Conservation (phyloP, 2,888 invertebrate species). For the Spilosoma lubricipeda region DNA sequence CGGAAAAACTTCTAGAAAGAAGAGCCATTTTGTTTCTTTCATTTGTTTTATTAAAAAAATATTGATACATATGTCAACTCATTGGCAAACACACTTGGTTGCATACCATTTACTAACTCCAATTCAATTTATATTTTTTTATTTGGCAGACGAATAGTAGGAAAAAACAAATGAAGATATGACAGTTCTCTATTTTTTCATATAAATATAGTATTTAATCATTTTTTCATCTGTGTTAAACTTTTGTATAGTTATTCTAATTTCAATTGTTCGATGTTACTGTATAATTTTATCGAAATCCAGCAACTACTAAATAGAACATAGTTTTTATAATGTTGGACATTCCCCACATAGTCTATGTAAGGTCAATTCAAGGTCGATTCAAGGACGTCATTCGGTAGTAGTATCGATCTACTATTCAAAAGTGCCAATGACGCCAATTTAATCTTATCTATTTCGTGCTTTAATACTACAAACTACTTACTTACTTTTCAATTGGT, state of each 20-base stretch:
- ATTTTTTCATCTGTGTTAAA: too few relatives aligned
- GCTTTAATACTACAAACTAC: neutral
- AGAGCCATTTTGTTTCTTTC: neutral
- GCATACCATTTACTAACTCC: neutral
- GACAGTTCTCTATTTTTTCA: too few relatives aligned
- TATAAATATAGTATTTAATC: too few relatives aligned
- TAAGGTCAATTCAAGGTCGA: conserved; percentile 43
- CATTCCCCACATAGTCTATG: conserved; percentile 12
- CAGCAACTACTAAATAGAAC: neutral
- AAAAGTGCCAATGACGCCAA: conserved; percentile 25
- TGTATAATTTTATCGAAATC: neutral
- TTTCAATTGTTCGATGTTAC: neutral
- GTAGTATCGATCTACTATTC: conserved; percentile 44
- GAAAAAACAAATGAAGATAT: too few relatives aligned
- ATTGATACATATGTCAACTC: neutral
- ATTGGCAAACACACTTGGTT: neutral
- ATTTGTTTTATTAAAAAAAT: neutral
- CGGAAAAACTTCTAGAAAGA: neutral
- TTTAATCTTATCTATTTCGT: neutral
- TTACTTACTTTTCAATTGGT: neutral
- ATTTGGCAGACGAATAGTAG: too few relatives aligned
- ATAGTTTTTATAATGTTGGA: neutral
- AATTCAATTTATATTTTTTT: too few relatives aligned
- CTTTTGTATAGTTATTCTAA: too few relatives aligned
- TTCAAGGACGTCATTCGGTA: conserved; percentile 42